Evolutionary conservation across 2,113 vertebrate species (phyloP), one percentile per base, ranked within the genome.

Genomic region (Hippocampus barbouri): DNA sequence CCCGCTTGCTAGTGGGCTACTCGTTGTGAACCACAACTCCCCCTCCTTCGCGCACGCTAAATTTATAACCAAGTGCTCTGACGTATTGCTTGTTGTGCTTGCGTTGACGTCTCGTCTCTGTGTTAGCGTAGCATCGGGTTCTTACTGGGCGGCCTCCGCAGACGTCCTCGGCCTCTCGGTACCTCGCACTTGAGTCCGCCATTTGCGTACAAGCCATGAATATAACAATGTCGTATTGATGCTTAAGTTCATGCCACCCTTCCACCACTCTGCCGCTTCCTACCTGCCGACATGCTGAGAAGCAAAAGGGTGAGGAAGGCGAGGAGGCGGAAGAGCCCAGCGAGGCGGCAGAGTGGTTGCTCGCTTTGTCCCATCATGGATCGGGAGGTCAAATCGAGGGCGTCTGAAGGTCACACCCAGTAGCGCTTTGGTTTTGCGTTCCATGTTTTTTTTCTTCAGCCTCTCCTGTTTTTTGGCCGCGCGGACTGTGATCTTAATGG

Each of bases 381-480:
- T 70, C 67, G 75, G 81, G 75, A 71, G 72, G 77, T 73, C 66
- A 70, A 65, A 71, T 20, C 15, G 66, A 79, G 81, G 82, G 66
- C 76, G 74, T 86, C 86, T 72, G 68, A 43, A 76, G 85, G 85
- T 83, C 68, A 68, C 65, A 76, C 87, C 87, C 89, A 81, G 90
- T 85, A 81, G 79, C 73, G 77, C 83, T 87, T 88, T 80, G 83
- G 89, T 89, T 89, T 88, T 85, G 91, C 90, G 90, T 92, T 92
- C 90, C 91, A 89, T 90, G 83, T 79, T 84, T 89, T 87, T 79
- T 85, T 81, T 66, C 16, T 49, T 47, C 64, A 83, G 91, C 91
- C 91, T 93, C 92, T 93, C 92, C 92, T 92, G 90, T 90, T 93
- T 92, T 93, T 91, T 86, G 88, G 92, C 92, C 91, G 87, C 92